Evolutionary conservation across 2,797 vertebrate species (phyloP).

Genomic region (Podargus strigoides): DNA sequence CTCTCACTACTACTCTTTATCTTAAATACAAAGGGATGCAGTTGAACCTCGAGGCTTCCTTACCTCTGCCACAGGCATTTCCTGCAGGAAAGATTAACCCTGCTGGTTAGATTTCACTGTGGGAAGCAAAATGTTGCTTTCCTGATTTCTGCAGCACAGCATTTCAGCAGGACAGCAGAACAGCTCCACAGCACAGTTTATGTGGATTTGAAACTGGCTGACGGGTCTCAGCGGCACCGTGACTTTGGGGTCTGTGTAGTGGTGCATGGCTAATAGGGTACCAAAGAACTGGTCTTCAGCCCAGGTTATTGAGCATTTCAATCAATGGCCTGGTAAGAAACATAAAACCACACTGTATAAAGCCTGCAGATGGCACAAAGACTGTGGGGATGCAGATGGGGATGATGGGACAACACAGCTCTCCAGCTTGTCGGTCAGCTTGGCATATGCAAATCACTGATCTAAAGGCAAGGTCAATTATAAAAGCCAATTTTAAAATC

Average conservation of each 20-base stretch:
- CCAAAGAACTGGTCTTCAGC: background rate
- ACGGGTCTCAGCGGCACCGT: background rate
- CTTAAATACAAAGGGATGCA: background rate
- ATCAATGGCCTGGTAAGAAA: background rate
- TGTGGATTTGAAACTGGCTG: background rate
- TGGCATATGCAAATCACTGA: background rate
- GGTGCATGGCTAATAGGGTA: background rate
- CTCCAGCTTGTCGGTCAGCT: background rate
- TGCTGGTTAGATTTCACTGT: accelerated
- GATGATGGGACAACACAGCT: background rate
- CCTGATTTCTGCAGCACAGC: background rate
- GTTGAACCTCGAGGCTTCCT: background rate
- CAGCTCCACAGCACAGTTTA: accelerated
- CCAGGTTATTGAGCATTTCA: background rate
- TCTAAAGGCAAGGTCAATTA: background rate
- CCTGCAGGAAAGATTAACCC: background rate
- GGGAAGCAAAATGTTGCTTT: too few species aligned
- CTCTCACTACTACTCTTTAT: background rate
- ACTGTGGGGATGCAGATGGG: background rate
- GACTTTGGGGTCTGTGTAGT: background rate
- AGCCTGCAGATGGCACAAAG: background rate
- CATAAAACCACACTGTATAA: accelerated
- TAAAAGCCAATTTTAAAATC: background rate
- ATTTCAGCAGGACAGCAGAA: background rate
- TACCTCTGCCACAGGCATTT: too few species aligned